Percentiles rank a stretch among this genome's conserved stretches.
Evolutionary conservation across 2,113 vertebrate species (phyloP).

Genomic region (Edolisoma coerulescens): DNA sequence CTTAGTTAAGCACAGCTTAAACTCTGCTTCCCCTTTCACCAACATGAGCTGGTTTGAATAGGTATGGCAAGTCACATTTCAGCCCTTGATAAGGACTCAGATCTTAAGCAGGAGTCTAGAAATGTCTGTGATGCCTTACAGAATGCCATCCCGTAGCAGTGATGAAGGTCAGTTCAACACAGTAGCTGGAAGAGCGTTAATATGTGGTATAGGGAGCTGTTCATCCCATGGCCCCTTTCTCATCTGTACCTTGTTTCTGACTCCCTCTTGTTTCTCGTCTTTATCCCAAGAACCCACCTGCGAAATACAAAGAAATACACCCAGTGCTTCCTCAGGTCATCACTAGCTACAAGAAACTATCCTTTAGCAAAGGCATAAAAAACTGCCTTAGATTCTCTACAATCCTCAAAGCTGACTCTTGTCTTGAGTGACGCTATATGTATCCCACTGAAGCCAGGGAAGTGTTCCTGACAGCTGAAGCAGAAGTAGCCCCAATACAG

Average conservation of each 20-base stretch:
- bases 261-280: neutral
- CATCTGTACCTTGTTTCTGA: neutral
- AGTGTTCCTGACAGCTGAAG: neutral
- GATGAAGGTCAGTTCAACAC: neutral
- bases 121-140: neutral
- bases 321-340: neutral
- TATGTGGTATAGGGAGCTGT: neutral
- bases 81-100: neutral
- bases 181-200: neutral
- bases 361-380: neutral
- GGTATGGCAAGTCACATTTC: neutral
- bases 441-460: neutral
- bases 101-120: neutral
- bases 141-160: neutral
- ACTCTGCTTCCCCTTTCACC: neutral
- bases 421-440: rapidly evolving
- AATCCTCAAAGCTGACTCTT: neutral
- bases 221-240: neutral
- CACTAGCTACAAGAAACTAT: neutral
- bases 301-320: neutral
- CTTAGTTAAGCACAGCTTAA: neutral
- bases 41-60: neutral
- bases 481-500: neutral
- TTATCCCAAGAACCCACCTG: neutral
- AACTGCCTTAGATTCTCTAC: neutral